A percentile compares a stretch with the other conserved stretches of the same genome.
These are phyloP conservation scores for Hemicentrotus pulcherrimus DNA, from an alignment of 35 echinoderm and acorn worm genomes.

Conservation along the genomic window DNA sequence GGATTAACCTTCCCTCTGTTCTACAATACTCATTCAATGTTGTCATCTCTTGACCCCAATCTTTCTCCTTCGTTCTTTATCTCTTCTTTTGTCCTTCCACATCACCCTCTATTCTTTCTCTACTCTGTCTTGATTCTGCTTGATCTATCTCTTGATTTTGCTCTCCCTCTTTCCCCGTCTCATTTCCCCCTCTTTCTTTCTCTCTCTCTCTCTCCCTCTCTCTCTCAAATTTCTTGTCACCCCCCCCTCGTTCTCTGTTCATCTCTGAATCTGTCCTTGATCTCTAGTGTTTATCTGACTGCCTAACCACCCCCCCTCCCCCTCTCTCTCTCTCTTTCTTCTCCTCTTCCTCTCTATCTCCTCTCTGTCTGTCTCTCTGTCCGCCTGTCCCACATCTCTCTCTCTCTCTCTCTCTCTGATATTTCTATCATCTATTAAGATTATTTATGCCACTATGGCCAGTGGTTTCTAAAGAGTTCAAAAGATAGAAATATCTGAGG, in stretches of 20 bases:
- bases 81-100: not conserved
- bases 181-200: too few relatives aligned
- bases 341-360: not conserved
- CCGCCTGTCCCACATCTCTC: not conserved
- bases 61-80: not conserved
- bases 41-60: not conserved
- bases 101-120: not conserved
- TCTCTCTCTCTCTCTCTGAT: not conserved
- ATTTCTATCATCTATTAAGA: not conserved
- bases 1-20: not conserved
- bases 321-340: not conserved
- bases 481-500: not conserved
- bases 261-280: not conserved
- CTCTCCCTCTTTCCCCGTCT: too few relatives aligned
- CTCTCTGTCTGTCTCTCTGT: not conserved
- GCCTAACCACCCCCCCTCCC: not conserved
- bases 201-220: not conserved
- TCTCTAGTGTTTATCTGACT: not conserved
- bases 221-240: not conserved
- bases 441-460: not conserved
- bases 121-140: not conserved
- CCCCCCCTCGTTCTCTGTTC: not conserved
- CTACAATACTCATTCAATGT: not conserved
- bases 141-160: too few relatives aligned
- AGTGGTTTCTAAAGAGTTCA: slow-evolving; percentile 10